A percentile compares a stretch with the other conserved stretches of the same genome.
These are phyloP conservation scores for Meriones psammophilus DNA, from an alignment of 2,797 vertebrate species.

Conservation along the genomic window DNA sequence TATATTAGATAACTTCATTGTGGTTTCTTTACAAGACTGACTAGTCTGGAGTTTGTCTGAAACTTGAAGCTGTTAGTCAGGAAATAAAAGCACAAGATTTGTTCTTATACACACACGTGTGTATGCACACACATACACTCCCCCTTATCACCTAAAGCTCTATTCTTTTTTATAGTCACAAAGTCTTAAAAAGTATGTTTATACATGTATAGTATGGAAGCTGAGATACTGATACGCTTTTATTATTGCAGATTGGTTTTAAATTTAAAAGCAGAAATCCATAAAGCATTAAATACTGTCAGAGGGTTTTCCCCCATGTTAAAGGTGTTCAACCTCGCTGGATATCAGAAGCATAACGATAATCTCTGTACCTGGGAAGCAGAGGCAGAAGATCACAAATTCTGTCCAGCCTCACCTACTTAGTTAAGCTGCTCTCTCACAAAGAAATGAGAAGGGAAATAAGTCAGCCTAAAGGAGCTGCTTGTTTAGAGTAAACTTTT, in stretches of 20 bases:
- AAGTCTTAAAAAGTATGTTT: conserved; percentile 11
- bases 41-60: conserved; percentile 58
- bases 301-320: conserved; percentile 1
- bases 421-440: neutral
- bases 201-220: neutral
- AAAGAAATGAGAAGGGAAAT: neutral
- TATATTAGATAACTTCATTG: conserved; percentile 45
- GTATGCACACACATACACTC: too few relatives aligned
- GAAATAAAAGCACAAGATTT: conserved; percentile 44
- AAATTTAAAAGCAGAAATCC: conserved; percentile 55
- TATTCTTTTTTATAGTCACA: conserved; percentile 30
- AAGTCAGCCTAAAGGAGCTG: conserved; percentile 16
- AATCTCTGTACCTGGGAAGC: neutral
- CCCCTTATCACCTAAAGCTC: neutral
- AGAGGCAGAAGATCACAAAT: neutral
- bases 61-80: conserved; percentile 59
- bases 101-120: neutral
- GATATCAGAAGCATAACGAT: neutral
- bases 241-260: conserved; percentile 54
- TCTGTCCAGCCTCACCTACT: neutral
- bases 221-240: conserved; percentile 9
- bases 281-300: conserved; percentile 26
- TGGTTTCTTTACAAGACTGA: conserved; percentile 59
- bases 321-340: conserved; percentile 36
- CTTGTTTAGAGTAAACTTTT: neutral